Percentiles rank a stretch among this genome's conserved stretches.
Conservation (phyloP, 2,888 invertebrate genomes). For the Odontocerum albicorne region DNA sequence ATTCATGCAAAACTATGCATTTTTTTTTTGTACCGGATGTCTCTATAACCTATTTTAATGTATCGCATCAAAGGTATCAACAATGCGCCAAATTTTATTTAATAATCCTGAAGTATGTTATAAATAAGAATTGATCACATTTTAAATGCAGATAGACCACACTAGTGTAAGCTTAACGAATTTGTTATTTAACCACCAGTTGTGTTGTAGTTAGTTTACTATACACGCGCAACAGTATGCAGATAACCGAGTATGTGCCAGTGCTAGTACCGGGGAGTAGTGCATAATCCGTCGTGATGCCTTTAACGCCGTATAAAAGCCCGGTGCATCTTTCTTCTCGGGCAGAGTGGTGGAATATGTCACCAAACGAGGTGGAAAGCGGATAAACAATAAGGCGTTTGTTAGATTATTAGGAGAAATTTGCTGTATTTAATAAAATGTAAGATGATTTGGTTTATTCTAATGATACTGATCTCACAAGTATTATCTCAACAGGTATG, state of each 20-base stretch:
- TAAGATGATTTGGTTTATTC: conserved; percentile 2
- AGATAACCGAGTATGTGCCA: too few species aligned
- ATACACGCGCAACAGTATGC: too few species aligned
- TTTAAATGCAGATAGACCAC: conserved; percentile 1
- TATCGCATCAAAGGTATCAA: too few species aligned
- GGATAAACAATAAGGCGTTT: background rate
- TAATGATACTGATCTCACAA: conserved; percentile 1
- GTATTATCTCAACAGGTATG: conserved; percentile 10
- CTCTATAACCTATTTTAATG: too few species aligned
- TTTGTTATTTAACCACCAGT: conserved; percentile 4
- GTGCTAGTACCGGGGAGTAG: background rate
- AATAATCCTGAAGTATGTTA: too few species aligned
- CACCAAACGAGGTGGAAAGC: background rate
- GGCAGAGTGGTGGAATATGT: conserved; percentile 1
- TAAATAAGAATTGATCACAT: too few species aligned
- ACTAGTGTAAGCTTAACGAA: background rate
- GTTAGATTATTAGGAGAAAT: too few species aligned
- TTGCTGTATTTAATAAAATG: background rate
- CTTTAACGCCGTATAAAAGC: conserved; percentile 5
- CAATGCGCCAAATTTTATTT: too few species aligned
- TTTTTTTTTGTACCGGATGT: too few species aligned
- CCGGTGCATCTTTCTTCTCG: background rate
- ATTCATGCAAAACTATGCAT: too few species aligned
- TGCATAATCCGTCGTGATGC: conserved; percentile 2
- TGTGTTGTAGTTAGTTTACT: background rate